Base-by-base conservation (phyloP, 2,797 vertebrate genomes). In the Peromyscus attwateri region DNA sequence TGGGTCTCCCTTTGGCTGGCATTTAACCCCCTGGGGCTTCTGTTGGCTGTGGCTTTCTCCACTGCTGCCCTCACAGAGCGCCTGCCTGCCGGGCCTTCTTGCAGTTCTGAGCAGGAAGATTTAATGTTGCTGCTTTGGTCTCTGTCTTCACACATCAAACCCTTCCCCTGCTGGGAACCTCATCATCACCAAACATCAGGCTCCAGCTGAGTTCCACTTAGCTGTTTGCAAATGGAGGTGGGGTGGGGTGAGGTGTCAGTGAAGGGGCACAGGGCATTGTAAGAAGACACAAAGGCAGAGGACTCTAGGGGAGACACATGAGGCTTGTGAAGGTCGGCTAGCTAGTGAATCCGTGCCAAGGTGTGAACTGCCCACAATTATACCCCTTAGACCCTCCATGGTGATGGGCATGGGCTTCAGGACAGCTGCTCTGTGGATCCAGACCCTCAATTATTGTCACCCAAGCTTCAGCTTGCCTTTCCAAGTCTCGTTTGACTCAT, bases 141-240 rank as follows among this genome's bases (percentile, higher is more conserved):
- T 97, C 88, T 97, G 98, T 97, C 97, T 97, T 92, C 96, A 97
- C 95, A 94, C 96, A 95, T 97, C 95, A 97, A 98, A 96, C 90
- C 96, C 93, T 98, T 97, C 97, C 93, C 98, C 97, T 97, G 95
- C 97, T 98, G 97, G 95, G 95, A 98, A 97, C 96, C 97, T 97
- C 97, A 97, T 85, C 55, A 89, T 19, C 95, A 80, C 95, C 83
- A 89, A 97, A 94, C 97, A 96, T 95, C 97, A 83, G 49, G 89
- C 94, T 98, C 98, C 96, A 97, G 97, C 97, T 97, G 97, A 75
- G 97, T 92, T 97, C 95, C 95, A 97, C 97, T 98, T 98, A 97
- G 83, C 96, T 97, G 94, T 98, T 98, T 97, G 97, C 96, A 97
- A 97, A 98, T 97, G 97, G 96, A 40, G 57, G 88, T 88, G 75